phyloP scores from a whole-genome alignment of 2,888 invertebrate genomes.

The Hedya salicella region DNA sequence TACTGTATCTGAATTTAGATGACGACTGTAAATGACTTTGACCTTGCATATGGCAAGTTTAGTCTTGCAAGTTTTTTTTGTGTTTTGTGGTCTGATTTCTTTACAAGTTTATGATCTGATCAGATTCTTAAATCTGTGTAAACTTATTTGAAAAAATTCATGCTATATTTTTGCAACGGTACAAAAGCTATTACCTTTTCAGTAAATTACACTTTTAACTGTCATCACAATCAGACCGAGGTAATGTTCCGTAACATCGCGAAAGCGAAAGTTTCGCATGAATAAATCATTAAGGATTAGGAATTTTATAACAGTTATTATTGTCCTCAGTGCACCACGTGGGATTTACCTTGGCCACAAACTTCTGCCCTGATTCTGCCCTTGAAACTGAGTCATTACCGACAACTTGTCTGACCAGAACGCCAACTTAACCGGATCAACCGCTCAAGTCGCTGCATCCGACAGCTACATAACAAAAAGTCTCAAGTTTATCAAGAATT shows the following conservation, averaged over 20 bases:
- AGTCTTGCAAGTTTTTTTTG: no score
- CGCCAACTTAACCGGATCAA: conserved; percentile 17
- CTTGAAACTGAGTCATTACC: conserved; percentile 31
- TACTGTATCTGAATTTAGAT: no score
- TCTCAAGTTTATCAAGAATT: not conserved
- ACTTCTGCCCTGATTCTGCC: conserved; percentile 25
- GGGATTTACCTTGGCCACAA: conserved; percentile 25
- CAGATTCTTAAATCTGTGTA: no score
- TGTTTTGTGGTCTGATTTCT: no score
- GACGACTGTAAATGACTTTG: no score
- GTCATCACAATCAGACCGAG: not conserved
- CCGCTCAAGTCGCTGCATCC: conserved; percentile 9
- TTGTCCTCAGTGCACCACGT: conserved; percentile 12
- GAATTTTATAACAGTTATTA: conserved; percentile 10
- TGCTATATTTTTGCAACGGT: no score
- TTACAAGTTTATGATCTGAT: no score
- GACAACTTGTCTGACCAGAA: conserved; percentile 28
- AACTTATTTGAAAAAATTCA: no score
- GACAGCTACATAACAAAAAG: not conserved
- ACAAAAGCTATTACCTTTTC: no score
- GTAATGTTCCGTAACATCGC: not conserved
- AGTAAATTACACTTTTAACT: not conserved
- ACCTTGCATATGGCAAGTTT: no score
- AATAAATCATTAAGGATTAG: not conserved
- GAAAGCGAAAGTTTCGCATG: no score